Base-by-base conservation (phyloP, 2,113 vertebrate species). In the Megaleporinus macrocephalus region DNA sequence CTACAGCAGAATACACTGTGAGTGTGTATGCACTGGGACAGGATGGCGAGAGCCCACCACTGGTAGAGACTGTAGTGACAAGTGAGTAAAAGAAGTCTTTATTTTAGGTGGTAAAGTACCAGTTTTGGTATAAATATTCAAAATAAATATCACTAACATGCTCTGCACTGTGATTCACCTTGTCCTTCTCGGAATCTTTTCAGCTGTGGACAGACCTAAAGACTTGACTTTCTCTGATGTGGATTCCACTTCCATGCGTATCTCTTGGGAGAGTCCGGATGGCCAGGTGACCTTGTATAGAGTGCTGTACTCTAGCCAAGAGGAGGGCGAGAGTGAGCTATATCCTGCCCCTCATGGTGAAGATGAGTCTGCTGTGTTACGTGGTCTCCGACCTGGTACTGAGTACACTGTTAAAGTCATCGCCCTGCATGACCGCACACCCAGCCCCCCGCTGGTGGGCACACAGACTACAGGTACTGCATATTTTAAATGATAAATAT, bases 321-420 rank as follows among this genome's bases (percentile, higher is more conserved):
- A 99, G 91, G 97, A 98, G 92, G 97, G 97, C 69, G 95, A 97
- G 92, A 91, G 92, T 88, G 97, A 99, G 94, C 93, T 99, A 88
- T 93, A 89, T 80, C 97, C 97, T 65, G 93, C 96, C 80, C 97
- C 97, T 76, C 92, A 91, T 65, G 94, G 94, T 61, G 95, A 97
- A 81, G 97, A 96, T 3, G 97, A 98, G 89, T 96, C 96, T 16
- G 93, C 97, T 65, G 87, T 95, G 79, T 94, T 99, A 89, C 91
- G 94, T 78, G 95, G 95, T 86, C 96, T 99, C 92, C 95, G 95
- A 83, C 97, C 97, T 0, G 98, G 97, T 90, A 97, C 97, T 73
- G 98, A 99, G 89, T 99, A 99, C 93, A 98, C 96, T 44, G 95
- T 99, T 90, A 96, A 94, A 94, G 96, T 99, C 91, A 95, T 98